phyloP scores from a whole-genome alignment of 92 coral and sea anemone genomes.

The Epizoanthus fatuus region DNA sequence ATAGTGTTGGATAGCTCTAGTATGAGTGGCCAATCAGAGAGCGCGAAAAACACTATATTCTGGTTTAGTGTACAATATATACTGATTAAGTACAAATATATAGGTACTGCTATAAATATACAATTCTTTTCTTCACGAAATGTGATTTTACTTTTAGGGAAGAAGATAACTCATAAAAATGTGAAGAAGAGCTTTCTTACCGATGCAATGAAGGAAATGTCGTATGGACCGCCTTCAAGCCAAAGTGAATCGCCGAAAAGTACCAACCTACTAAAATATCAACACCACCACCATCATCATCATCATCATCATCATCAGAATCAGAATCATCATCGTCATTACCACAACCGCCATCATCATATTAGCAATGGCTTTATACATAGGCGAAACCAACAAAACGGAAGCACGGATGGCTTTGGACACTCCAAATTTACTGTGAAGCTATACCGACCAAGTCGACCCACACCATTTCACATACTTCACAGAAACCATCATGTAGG shows the following conservation, averaged over 20 bases:
- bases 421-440: slow-evolving; percentile 36
- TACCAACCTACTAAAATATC: not conserved
- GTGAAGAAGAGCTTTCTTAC: slow-evolving; percentile 82
- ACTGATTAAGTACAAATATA: too few relatives aligned
- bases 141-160: slow-evolving; percentile 12
- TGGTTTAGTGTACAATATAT: too few relatives aligned
- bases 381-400: not conserved
- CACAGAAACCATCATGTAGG: not conserved
- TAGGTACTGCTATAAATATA: not conserved
- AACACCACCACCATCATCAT: slow-evolving; percentile 6
- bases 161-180: slow-evolving; percentile 24
- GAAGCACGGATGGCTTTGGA: slow-evolving; percentile 4
- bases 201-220: slow-evolving; percentile 95
- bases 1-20: too few relatives aligned
- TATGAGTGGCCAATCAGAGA: too few relatives aligned
- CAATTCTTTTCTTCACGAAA: not conserved
- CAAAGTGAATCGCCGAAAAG: not conserved
- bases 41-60: too few relatives aligned
- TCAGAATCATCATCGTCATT: slow-evolving; percentile 8
- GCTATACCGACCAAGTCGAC: slow-evolving; percentile 26
- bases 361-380: not conserved
- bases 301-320: slow-evolving; percentile 6
- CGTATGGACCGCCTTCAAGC: slow-evolving; percentile 35
- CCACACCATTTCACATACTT: not conserved
- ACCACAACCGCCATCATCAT: not conserved